Conservation (phyloP, 2,113 vertebrate species). For the Accipiter cooperii region DNA sequence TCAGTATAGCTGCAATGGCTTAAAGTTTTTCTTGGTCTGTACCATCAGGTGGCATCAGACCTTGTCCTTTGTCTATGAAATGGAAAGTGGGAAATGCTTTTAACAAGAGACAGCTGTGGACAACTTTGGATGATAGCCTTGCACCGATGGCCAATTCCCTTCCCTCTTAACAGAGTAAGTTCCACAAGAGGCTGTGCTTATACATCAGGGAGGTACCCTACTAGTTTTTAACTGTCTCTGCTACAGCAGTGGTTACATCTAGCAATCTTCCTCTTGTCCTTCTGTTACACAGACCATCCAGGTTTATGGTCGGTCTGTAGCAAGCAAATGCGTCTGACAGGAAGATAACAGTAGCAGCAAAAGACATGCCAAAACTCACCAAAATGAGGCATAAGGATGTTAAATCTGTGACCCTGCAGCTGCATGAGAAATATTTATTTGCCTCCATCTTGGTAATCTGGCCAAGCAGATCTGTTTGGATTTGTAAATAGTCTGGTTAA, state of each 20-base stretch:
- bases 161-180: background rate
- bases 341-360: background rate
- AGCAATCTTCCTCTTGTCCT: background rate
- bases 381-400: background rate
- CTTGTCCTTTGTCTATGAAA: background rate
- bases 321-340: background rate
- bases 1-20: background rate
- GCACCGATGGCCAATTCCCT: background rate
- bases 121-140: rapidly evolving
- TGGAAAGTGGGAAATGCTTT: background rate
- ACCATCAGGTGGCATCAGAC: background rate
- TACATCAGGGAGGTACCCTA: background rate
- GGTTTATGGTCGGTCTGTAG: background rate
- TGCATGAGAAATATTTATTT: slow-evolving; percentile 20
- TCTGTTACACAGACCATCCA: background rate
- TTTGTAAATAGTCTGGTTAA: slow-evolving; percentile 28
- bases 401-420: background rate
- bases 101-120: background rate
- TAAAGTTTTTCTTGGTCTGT: background rate
- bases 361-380: background rate
- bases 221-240: background rate
- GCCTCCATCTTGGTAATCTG: background rate
- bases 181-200: background rate
- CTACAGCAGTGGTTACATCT: background rate
- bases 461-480: slow-evolving; percentile 16